Percentiles rank a stretch among this genome's conserved stretches.
Conservation (phyloP, 2,113 vertebrate genomes). For the Xiphias gladius region DNA sequence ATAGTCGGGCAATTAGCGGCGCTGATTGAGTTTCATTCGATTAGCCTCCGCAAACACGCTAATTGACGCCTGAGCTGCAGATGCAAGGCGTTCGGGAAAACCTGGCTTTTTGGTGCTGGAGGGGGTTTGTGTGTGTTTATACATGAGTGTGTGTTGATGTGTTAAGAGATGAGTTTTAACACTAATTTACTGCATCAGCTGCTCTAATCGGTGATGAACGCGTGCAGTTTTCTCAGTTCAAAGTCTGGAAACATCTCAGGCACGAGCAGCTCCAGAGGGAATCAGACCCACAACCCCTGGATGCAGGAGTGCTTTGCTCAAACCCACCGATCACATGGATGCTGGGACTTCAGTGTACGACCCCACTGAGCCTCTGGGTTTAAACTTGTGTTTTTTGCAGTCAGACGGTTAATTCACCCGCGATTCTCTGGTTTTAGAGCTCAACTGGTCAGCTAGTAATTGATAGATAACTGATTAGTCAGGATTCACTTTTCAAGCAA, state of each 20-base stretch:
- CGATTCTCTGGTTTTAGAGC: too few species aligned
- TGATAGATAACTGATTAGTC: too few species aligned
- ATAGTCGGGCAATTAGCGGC: conserved; percentile 97
- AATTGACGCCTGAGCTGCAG: conserved; percentile 95
- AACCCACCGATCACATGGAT: not conserved
- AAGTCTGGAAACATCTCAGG: conserved; percentile 1
- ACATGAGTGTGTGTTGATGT: conserved; percentile 62
- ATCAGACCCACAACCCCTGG: conserved; percentile 49
- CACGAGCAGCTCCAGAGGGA: conserved; percentile 19
- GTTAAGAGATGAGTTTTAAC: conserved; percentile 75
- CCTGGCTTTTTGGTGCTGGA: conserved; percentile 63
- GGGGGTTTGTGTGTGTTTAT: conserved; percentile 54
- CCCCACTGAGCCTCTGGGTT: not conserved
- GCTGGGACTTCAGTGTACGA: not conserved
- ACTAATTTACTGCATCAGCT: conserved; percentile 80
- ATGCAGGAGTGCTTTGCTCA: not conserved
- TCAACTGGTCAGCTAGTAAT: too few species aligned
- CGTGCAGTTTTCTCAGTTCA: conserved; percentile 10
- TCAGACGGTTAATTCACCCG: too few species aligned
- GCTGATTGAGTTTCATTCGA: conserved; percentile 99
- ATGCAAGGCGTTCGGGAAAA: conserved; percentile 85
- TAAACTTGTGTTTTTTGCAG: too few species aligned
- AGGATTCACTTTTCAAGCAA: too few species aligned
- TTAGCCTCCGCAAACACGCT: conserved; percentile 98
- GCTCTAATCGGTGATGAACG: conserved; percentile 69